These are phyloP conservation scores for Hipparchia semele DNA, from an alignment of 2,888 invertebrate genomes.

Conservation along the genomic window DNA sequence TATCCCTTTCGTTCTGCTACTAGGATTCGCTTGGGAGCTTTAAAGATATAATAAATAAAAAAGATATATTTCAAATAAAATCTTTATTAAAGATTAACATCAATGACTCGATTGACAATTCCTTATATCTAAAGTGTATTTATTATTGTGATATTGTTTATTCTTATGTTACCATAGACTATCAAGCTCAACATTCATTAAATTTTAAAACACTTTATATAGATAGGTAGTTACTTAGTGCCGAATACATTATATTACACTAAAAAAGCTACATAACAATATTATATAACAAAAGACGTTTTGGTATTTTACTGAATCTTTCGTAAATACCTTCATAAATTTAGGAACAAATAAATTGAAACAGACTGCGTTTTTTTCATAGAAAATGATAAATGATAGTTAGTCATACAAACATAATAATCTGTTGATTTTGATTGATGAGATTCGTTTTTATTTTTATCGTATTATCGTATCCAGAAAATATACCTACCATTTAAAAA, in stretches of 20 bases:
- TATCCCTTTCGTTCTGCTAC: too few relatives aligned
- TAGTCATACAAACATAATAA: too few relatives aligned
- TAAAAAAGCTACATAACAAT: slow-evolving; percentile 21
- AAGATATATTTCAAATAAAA: slow-evolving; percentile 35
- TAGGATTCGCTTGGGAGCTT: too few relatives aligned
- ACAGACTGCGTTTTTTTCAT: background rate
- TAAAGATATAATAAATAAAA: slow-evolving; percentile 14
- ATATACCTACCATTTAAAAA: too few relatives aligned
- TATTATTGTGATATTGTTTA: slow-evolving; percentile 26
- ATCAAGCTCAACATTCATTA: slow-evolving; percentile 49
- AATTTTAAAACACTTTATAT: slow-evolving; percentile 39
- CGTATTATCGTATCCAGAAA: too few relatives aligned
- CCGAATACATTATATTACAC: slow-evolving; percentile 35
- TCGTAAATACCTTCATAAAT: background rate
- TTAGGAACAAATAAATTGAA: background rate
- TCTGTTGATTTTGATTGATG: too few relatives aligned
- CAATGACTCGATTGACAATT: slow-evolving; percentile 40
- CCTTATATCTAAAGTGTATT: slow-evolving; percentile 30
- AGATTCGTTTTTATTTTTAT: too few relatives aligned
- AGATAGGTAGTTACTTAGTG: slow-evolving; percentile 39
- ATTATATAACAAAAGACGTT: background rate
- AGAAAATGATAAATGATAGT: too few relatives aligned
- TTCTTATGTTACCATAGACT: slow-evolving; percentile 35
- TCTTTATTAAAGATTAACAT: slow-evolving; percentile 42
- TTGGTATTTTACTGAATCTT: background rate